Base-by-base conservation (phyloP, 2,113 vertebrate genomes). In the Heteronetta atricapilla region DNA sequence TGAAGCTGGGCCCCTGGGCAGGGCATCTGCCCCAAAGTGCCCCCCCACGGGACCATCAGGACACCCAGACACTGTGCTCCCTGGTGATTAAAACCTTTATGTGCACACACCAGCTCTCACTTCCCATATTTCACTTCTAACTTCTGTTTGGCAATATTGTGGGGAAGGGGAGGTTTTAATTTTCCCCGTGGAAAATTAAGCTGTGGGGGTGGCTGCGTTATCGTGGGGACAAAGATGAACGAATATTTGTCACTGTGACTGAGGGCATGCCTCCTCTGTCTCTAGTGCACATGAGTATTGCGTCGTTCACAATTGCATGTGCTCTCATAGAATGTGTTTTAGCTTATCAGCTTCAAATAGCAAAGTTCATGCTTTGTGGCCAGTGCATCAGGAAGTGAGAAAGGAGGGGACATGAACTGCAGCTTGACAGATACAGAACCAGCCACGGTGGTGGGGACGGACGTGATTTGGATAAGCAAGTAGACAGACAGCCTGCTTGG, bases 281-380 rank as follows among this genome's bases (percentile, higher is more conserved):
- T 53, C 66, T 86, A 92, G 63, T 63, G 59, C 46, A 73, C 60
- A 46, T 87, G 86, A 86, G 85, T 85, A 79, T 84, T 89, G 12
- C 73, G 94, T 76, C 82, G 82, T 60, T 88, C 62, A 42, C 4
- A 9, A 60, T 80, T 87, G 16, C n/a, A 3, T 86, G 88, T 93
- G 50, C 78, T 91, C 53, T 72, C 87, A 66, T 75, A 68, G 62
- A 66, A 86, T 73, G 72, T 59, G 46, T 48, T 72, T 86, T 81
- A 69, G 53, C 78, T 86, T 94, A 94, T 95, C 95, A 79, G 78
- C 83, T 60, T 40, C 48, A 31, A 80, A 83, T 89, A 92, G 64
- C 95, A 96, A 97, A 93, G 94, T 95, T 96, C 95, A 63, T 12
- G 53, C n/a, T 80, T 48, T 44, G 74, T 5, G 62, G 78, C n/a